phyloP scores from a whole-genome alignment of 2,888 invertebrate genomes.

The Lucinisca nassula region DNA sequence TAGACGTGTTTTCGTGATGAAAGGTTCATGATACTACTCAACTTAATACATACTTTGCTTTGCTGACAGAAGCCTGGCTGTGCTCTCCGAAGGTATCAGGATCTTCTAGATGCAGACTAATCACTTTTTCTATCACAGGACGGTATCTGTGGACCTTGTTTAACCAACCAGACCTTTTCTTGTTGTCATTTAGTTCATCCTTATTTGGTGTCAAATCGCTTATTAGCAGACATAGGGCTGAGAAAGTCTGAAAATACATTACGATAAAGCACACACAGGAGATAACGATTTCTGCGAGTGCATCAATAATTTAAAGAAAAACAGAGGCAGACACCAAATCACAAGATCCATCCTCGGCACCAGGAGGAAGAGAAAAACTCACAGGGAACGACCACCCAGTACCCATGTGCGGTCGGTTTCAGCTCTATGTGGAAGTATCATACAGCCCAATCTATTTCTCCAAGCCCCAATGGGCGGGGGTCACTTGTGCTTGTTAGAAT shows the following conservation, averaged over 20 bases:
- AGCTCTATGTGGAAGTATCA: too few relatives aligned
- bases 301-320: too few relatives aligned
- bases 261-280: background rate
- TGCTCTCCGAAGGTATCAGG: constrained; percentile 52
- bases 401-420: too few relatives aligned
- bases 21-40: too few relatives aligned
- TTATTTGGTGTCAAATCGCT: constrained; percentile 66
- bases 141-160: constrained; percentile 70
- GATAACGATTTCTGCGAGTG: background rate
- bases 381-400: too few relatives aligned
- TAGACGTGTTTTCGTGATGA: too few relatives aligned
- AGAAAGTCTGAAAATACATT: constrained; percentile 55
- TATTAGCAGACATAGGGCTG: constrained; percentile 67
- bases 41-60: background rate
- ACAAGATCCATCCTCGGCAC: too few relatives aligned
- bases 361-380: too few relatives aligned
- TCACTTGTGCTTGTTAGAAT: too few relatives aligned
- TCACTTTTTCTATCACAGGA: constrained; percentile 70
- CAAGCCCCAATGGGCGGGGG: too few relatives aligned
- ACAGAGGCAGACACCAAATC: too few relatives aligned
- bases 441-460: too few relatives aligned
- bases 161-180: constrained; percentile 72
- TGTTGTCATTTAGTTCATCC: constrained; percentile 59
- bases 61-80: background rate
- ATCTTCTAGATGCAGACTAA: background rate